Conservation (phyloP, 2,888 invertebrate genomes). For the Diplazon laetatorius region DNA sequence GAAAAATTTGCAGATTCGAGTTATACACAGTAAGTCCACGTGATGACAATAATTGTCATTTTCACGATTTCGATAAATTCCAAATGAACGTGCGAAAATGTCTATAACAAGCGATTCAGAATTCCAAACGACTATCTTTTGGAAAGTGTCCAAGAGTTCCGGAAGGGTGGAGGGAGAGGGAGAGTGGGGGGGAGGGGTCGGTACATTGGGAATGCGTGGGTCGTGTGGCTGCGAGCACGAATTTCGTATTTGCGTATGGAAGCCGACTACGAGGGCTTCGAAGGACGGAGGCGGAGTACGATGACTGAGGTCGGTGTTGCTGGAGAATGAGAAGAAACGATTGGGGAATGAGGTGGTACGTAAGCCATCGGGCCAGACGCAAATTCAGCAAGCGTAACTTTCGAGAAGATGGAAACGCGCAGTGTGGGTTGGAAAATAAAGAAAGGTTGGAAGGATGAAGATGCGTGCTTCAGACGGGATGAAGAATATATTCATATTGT, state of each 20-base stretch:
- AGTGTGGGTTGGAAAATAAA: not conserved
- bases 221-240: not conserved
- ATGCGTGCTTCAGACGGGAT: slow-evolving; percentile 53
- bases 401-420: not conserved
- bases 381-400: slow-evolving; percentile 6
- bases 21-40: not conserved
- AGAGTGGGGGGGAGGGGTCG: not conserved
- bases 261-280: not conserved
- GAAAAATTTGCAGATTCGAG: too few relatives aligned
- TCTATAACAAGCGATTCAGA: not conserved
- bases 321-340: not conserved
- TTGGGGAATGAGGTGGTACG: slow-evolving; percentile 4
- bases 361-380: not conserved
- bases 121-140: not conserved
- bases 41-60: not conserved
- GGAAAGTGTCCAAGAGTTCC: slow-evolving; percentile 17
- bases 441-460: slow-evolving; percentile 11
- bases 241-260: not conserved
- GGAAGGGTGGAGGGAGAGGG: too few relatives aligned
- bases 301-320: not conserved
- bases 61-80: not conserved
- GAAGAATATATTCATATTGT: slow-evolving; percentile 52
- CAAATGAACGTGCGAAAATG: not conserved
- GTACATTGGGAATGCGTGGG: slow-evolving; percentile 1
- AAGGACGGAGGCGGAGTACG: not conserved